Conservation (phyloP, 2,113 vertebrate species). For the Rhabdornis inornatus region DNA sequence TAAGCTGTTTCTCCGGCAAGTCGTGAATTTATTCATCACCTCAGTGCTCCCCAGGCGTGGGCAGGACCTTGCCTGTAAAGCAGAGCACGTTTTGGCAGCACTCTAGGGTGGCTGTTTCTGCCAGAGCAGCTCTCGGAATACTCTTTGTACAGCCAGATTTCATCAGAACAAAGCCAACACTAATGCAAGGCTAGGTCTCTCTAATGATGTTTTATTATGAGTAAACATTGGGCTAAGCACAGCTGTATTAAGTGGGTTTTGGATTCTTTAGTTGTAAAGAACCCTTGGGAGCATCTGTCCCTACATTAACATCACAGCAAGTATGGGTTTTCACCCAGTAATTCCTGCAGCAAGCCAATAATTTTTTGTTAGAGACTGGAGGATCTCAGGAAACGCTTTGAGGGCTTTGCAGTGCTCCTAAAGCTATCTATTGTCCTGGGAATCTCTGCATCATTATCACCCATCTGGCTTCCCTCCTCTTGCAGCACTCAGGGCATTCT, state of each 20-base stretch:
- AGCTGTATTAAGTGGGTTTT: constrained; percentile 4
- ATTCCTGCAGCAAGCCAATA: background rate
- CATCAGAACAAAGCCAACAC: background rate
- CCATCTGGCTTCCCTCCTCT: fast-evolving
- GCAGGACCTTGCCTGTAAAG: background rate
- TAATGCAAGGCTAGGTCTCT: background rate
- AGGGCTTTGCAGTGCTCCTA: background rate
- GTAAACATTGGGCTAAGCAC: constrained; percentile 23
- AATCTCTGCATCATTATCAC: background rate
- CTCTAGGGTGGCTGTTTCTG: background rate
- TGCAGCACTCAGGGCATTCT: background rate
- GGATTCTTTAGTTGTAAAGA: background rate
- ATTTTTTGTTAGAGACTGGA: background rate
- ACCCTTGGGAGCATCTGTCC: background rate
- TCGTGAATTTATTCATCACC: background rate
- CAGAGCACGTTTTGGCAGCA: background rate
- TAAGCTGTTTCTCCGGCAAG: background rate
- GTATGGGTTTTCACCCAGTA: background rate
- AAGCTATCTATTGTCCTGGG: background rate
- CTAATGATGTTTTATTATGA: constrained; percentile 32
- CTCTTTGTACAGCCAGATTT: background rate
- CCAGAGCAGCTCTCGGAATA: background rate
- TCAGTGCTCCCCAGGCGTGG: background rate
- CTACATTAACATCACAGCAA: background rate
- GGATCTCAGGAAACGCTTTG: background rate